Evolutionary conservation across 2,888 invertebrate genomes (phyloP).

Genomic region (Tupiocoris notatus): DNA sequence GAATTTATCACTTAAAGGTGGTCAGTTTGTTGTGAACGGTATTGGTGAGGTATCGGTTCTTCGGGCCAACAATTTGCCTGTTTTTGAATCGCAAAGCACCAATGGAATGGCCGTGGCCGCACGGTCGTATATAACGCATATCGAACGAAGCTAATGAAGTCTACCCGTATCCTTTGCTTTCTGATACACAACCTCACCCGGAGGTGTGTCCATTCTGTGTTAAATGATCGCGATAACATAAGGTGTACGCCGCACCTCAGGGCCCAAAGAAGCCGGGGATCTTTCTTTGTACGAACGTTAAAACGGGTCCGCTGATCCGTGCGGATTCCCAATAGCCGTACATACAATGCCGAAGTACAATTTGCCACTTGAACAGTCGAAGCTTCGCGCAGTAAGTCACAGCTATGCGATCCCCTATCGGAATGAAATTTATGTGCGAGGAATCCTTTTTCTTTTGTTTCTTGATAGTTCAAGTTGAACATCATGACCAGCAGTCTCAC

Average conservation of each 20-base stretch:
- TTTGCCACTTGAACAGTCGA: conserved; percentile 30
- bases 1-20: conserved; percentile 22
- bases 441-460: conserved; percentile 33
- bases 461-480: neutral
- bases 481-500: conserved; percentile 12
- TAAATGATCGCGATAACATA: conserved; percentile 42
- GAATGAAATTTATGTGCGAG: conserved; percentile 36
- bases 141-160: conserved; percentile 35
- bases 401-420: conserved; percentile 41
- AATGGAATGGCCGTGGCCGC: neutral
- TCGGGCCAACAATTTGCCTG: conserved; percentile 34
- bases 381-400: conserved; percentile 34
- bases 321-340: conserved; percentile 6
- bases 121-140: conserved; percentile 34
- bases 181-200: neutral
- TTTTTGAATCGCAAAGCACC: conserved; percentile 14
- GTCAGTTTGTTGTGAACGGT: neutral
- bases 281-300: neutral
- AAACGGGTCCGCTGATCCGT: too few species aligned
- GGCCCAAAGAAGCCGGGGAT: neutral
- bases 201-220: conserved; percentile 40
- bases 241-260: neutral
- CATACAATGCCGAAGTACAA: conserved; percentile 35
- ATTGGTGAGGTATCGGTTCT: conserved; percentile 4
- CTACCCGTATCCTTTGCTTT: conserved; percentile 37